phyloP scores from a whole-genome alignment of 1,140 invertebrate species.

The Nasonia giraulti region DNA sequence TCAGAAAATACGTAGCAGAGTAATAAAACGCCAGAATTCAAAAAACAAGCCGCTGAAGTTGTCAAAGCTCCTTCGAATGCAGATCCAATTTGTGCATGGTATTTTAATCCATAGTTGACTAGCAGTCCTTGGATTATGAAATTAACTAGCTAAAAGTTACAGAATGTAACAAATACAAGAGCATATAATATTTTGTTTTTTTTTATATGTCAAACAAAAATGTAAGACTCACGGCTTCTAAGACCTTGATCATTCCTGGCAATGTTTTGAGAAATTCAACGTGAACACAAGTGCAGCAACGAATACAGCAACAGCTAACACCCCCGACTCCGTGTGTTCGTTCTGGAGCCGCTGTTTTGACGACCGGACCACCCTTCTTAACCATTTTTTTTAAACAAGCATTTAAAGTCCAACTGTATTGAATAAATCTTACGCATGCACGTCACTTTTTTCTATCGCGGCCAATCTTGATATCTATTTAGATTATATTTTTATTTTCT shows the following conservation, averaged over 20 bases:
- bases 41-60: constrained; percentile 83
- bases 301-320: constrained; percentile 22
- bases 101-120: constrained; percentile 82
- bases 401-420: too few species aligned
- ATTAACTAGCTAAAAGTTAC: constrained; percentile 7
- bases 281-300: constrained; percentile 85
- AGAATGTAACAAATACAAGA: background rate
- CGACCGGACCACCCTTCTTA: background rate
- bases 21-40: constrained; percentile 82
- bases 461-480: too few species aligned
- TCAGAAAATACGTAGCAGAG: constrained; percentile 85
- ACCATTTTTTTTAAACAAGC: constrained; percentile 15
- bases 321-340: constrained; percentile 29
- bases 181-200: too few species aligned
- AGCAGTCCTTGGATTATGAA: constrained; percentile 83
- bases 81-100: constrained; percentile 80
- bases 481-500: too few species aligned
- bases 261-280: constrained; percentile 82
- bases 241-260: constrained; percentile 83
- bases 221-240: constrained; percentile 78
- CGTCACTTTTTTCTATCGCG: too few species aligned
- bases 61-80: constrained; percentile 86
- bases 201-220: too few species aligned
- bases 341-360: background rate
- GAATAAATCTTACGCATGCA: too few species aligned